Evolutionary conservation across 2,113 vertebrate species (phyloP).

Genomic region (Probosciger aterrimus): DNA sequence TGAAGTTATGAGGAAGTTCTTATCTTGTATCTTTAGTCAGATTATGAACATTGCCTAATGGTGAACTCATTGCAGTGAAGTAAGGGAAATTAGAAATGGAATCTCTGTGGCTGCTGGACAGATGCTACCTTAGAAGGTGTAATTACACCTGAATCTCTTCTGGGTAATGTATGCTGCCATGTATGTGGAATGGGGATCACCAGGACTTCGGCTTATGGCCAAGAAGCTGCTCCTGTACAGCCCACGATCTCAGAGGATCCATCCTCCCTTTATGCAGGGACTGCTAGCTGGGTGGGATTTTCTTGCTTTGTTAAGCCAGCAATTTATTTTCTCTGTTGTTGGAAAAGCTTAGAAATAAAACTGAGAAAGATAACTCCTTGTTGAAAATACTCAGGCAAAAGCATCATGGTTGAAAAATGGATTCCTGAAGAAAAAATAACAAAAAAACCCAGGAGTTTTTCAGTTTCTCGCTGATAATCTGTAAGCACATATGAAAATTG

Average conservation of each 20-base stretch:
- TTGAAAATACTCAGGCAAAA: background rate
- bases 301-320: background rate
- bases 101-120: background rate
- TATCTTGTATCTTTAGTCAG: background rate
- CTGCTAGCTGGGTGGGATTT: too few relatives aligned
- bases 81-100: background rate
- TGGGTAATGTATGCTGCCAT: background rate
- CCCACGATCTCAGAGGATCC: rapidly evolving
- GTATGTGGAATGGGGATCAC: background rate
- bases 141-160: background rate
- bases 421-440: background rate
- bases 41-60: background rate
- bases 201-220: rapidly evolving
- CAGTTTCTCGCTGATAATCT: background rate
- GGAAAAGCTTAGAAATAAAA: background rate
- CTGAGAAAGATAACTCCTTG: background rate
- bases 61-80: background rate
- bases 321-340: background rate
- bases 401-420: rapidly evolving
- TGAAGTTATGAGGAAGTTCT: background rate
- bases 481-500: background rate
- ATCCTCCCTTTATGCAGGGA: rapidly evolving
- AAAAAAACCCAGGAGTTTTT: background rate
- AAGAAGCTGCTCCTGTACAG: background rate
- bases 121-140: background rate